These are phyloP conservation scores for Alviniconcha strummeri DNA, from an alignment of 2,888 invertebrate species.

Conservation along the genomic window DNA sequence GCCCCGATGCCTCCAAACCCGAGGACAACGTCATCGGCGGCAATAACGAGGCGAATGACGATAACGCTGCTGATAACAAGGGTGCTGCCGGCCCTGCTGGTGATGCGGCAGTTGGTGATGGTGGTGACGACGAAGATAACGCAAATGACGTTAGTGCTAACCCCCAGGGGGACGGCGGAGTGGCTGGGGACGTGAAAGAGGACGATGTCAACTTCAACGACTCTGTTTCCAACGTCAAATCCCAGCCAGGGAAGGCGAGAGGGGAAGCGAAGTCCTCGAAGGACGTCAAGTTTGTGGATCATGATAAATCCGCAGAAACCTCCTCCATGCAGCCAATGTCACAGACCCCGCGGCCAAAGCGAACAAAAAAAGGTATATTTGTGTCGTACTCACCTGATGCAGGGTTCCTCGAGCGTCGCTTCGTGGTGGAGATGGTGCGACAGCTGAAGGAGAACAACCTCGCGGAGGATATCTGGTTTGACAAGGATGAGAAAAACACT, in stretches of 20 bases:
- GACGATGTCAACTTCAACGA: constrained; percentile 33
- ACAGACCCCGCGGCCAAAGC: constrained; percentile 50
- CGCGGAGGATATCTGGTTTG: constrained; percentile 72
- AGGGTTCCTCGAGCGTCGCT: constrained; percentile 67
- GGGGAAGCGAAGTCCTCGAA: constrained; percentile 11
- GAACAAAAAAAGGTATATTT: constrained; percentile 68
- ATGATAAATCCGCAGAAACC: constrained; percentile 5
- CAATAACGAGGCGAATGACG: neutral
- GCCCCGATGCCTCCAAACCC: neutral
- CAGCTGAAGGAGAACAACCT: constrained; percentile 71
- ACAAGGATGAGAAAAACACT: constrained; percentile 70
- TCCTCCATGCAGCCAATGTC: constrained; percentile 12
- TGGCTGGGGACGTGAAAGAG: constrained; percentile 1
- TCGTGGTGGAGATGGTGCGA: constrained; percentile 68
- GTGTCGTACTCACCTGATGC: constrained; percentile 72
- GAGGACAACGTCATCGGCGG: constrained; percentile 12
- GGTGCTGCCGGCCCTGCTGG: neutral
- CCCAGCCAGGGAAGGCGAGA: constrained; percentile 45
- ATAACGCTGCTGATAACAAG: neutral
- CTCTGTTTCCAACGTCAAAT: constrained; percentile 43
- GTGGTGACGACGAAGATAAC: neutral
- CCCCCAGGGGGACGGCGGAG: neutral
- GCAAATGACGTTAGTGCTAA: neutral
- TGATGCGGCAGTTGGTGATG: neutral
- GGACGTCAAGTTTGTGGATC: constrained; percentile 9